A percentile compares a stretch with the other conserved stretches of the same genome.
Evolutionary conservation across 2,888 invertebrate species (phyloP).

Genomic region (Drosophila pseudotakahashii): DNA sequence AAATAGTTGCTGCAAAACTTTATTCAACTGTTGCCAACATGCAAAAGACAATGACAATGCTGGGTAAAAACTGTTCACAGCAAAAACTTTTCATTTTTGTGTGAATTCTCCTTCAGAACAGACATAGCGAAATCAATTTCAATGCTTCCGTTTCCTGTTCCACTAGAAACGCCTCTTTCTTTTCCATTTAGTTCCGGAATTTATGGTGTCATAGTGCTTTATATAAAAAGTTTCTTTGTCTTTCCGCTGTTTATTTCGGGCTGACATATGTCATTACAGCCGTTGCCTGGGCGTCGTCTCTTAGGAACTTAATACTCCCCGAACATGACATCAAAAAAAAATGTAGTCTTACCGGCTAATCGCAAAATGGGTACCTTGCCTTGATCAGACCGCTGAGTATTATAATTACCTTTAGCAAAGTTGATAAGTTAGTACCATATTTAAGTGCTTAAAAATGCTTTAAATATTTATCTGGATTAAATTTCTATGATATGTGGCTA

Average conservation of each 20-base stretch:
- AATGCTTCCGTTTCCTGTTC: conserved; percentile 67
- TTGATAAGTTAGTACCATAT: neutral
- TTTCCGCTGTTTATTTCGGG: conserved; percentile 34
- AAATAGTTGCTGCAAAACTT: conserved; percentile 63
- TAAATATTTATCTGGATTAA: too few species aligned
- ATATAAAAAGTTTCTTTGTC: conserved; percentile 12
- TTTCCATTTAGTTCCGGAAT: conserved; percentile 28
- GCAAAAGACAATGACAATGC: conserved; percentile 56
- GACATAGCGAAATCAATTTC: conserved; percentile 74
- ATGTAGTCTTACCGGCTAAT: conserved; percentile 25
- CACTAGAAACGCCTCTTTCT: conserved; percentile 28
- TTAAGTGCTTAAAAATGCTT: conserved; percentile 2
- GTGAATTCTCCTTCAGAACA: conserved; percentile 62
- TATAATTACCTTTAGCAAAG: conserved; percentile 5
- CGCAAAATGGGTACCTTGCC: conserved; percentile 13
- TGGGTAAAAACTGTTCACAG: conserved; percentile 45
- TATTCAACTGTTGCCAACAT: conserved; percentile 73
- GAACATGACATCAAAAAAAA: conserved; percentile 27
- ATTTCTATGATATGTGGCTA: too few species aligned
- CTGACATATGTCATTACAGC: conserved; percentile 27
- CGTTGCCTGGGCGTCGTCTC: conserved; percentile 25
- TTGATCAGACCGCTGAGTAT: conserved; percentile 20
- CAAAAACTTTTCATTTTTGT: conserved; percentile 53
- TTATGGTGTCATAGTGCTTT: conserved; percentile 63
- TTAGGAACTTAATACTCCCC: conserved; percentile 14